A percentile compares a stretch with the other conserved stretches of the same genome.
phyloP scores from a whole-genome alignment of 2,113 vertebrate species.

The Tenrec ecaudatus region DNA sequence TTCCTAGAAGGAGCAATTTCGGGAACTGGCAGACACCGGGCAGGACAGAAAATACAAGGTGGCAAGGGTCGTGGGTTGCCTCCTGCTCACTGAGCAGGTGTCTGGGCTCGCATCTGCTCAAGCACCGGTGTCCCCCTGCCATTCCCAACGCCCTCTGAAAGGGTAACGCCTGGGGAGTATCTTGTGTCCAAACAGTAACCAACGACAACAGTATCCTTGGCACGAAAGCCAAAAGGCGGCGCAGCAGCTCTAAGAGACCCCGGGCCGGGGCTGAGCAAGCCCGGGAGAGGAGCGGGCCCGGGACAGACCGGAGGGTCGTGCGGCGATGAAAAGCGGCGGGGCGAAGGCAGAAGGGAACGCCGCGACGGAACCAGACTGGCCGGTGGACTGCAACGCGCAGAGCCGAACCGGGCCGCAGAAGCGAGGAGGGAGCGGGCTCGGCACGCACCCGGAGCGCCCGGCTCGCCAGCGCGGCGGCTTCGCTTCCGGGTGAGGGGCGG shows the following conservation, averaged over 20 bases:
- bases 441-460: rapidly evolving
- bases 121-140: no score
- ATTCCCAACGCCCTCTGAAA: no score
- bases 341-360: no score
- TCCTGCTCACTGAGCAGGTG: background rate
- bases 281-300: no score
- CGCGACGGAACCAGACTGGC: no score
- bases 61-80: background rate
- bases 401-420: no score
- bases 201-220: background rate
- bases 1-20: background rate
- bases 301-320: no score
- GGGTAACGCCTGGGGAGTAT: no score
- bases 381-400: no score
- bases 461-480: background rate
- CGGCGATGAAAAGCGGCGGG: background rate
- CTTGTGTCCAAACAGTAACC: background rate
- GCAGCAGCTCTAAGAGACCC: no score
- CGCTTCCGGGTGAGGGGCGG: slow-evolving; percentile 80
- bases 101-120: background rate
- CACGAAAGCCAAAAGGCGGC: background rate
- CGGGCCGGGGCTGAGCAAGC: no score
- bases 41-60: background rate
- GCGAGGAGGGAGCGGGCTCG: rapidly evolving
- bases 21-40: background rate